Evolutionary conservation across 2,797 vertebrate species (phyloP), one percentile per base, ranked within the genome.

Genomic region (Thalassophryne amazonica): DNA sequence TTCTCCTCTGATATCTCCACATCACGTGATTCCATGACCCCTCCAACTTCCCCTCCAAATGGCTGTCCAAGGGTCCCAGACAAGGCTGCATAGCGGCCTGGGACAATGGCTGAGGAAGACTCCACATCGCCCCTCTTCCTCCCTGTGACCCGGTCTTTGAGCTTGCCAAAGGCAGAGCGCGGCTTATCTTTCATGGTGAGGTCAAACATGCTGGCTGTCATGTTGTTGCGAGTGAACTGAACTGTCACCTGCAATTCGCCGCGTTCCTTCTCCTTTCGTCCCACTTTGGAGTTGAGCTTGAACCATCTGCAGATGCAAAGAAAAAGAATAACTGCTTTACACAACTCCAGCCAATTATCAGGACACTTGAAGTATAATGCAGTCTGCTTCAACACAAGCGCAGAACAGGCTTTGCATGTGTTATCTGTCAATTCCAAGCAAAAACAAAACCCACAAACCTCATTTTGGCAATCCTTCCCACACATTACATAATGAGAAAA

Each of bases 141-240:
- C 34, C 95, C 95, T 0, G 92, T 95, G 86, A 99, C 85, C 4
- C 96, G 96, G 63, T 99, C 97, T 86, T 94, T 98, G 46, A 99
- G 93, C 79, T 93, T 97, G 9, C 95, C 92, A 0, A 99, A 96
- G 8, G 96, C 91, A 0, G 96, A 98, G 35, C 94, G 93, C 0
- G 93, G 91, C 57, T 97, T 98, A 75, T 99, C 96, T 81, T 96
- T 96, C 53, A 92, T 43, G 34, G 95, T 98, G 54, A 99, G 91
- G 87, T 99, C 97, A 0, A 97, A 99, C 97, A 99, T 98, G 78
- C 97, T 99, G 85, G 97, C 97, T 0, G 96, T 96, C 75, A 99
- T 86, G 88, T 86, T 97, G 89, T 95, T 93, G 36, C 95, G 92
- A 0, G 93, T 97, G 78, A 99, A 98, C 80, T 95, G 94, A 43